Evolutionary conservation across 2,888 invertebrate genomes (phyloP), one percentile per base, ranked within the genome.

Genomic region (Iphiclides podalirius): DNA sequence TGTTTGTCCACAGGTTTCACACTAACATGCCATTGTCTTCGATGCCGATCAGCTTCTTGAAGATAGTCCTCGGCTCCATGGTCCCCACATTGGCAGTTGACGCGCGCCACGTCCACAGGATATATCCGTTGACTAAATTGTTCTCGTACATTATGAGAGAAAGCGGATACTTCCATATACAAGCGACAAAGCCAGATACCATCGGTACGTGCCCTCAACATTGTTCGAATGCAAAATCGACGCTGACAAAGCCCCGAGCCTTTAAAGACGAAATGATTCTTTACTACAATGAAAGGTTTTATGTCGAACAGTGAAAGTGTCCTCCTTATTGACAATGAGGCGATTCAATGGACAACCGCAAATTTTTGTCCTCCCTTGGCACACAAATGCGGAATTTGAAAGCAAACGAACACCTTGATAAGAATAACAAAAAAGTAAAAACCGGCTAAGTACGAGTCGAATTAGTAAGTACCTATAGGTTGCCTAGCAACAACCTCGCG

Each of bases 141-240:
- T 42, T 83, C 0, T 44, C 54, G 1, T 75, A 76, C 41, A 6
- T 83, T 8, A 0, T 89, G 4, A 70, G 78, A 58, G 92, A 93
- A 74, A 71, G 72, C 33, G 93, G 93, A 9, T 94, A 94, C 60
- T 75, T 94, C 54, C 95, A 95, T 70, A 63, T 95, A 23, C 96
- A 96, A 75, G 91, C 94, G 0, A 95, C 95, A 0, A 96, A 95
- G 77, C 96, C 96, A 2, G 96, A 96, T 65, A 95, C 96, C 1
- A 79, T 94, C 46, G 95, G 95, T 94, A 72, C 73, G 87, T 53
- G 35, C 33, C 37, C 12, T 16, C 3, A 31, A 17, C 15, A 43
- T 11, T 43, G 23, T 26, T 26, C 15, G 12, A 4, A 41, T 17
- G 17, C 31, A 4, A 41, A 14, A 40, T 40, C 31, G n/a, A 8